Conservation (phyloP, 2,797 vertebrate genomes). For the Chelon auratus region DNA sequence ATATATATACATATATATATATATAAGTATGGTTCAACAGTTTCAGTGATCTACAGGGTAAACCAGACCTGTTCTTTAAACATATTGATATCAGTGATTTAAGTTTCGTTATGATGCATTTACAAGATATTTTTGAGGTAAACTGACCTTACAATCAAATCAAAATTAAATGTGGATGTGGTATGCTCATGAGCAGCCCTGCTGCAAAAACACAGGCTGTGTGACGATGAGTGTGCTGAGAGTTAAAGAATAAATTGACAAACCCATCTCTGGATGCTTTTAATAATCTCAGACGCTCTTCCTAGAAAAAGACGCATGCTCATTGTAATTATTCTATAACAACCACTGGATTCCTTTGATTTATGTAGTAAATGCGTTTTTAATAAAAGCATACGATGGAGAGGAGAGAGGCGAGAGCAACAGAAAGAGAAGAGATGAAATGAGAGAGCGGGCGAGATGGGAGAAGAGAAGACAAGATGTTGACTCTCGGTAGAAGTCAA, state of each 20-base stretch:
- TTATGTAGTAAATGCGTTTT: slow-evolving; percentile 73
- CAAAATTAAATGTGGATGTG: background rate
- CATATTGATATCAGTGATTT: background rate
- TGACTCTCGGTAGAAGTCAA: slow-evolving; percentile 63
- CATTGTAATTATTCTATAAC: slow-evolving; percentile 90
- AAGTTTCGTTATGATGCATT: background rate
- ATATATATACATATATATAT: background rate
- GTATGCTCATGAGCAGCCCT: background rate
- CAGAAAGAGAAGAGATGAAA: slow-evolving; percentile 40
- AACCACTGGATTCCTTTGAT: slow-evolving; percentile 87
- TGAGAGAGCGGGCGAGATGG: slow-evolving; percentile 25
- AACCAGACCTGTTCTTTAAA: background rate
- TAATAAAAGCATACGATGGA: slow-evolving; percentile 69
- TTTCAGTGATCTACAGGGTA: background rate
- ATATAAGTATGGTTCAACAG: background rate
- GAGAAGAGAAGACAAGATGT: slow-evolving; percentile 51
- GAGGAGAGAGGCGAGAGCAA: slow-evolving; percentile 29
- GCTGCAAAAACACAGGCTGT: slow-evolving; percentile 2
- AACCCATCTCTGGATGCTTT: slow-evolving; percentile 94
- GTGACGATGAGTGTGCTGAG: slow-evolving; percentile 73
- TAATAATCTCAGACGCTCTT: slow-evolving; percentile 91
- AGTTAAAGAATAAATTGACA: slow-evolving; percentile 94
- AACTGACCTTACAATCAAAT: background rate
- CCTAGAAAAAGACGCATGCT: slow-evolving; percentile 81
- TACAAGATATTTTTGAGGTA: background rate